Conservation (phyloP, 2,113 vertebrate genomes). For the Lycocorax pyrrhopterus region DNA sequence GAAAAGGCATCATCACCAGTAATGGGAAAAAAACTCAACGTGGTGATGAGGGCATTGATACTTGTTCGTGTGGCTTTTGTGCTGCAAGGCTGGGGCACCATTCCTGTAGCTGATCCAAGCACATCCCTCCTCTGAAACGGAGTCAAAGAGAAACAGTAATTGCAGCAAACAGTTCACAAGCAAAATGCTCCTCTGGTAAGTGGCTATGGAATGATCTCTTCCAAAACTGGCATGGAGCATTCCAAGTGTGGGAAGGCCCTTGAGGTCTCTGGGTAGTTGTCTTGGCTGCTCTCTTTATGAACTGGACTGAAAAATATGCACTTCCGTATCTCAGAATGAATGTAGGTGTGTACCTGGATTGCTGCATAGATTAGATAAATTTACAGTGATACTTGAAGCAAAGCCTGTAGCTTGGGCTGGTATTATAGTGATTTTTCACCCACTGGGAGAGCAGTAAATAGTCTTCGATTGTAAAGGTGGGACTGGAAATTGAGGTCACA, state of each 20-base stretch:
- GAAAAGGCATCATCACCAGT: no score
- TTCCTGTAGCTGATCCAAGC: background rate
- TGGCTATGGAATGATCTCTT: background rate
- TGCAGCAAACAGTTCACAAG: background rate
- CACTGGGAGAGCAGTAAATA: constrained; percentile 3
- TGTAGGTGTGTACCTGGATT: background rate
- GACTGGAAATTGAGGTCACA: constrained; percentile 44
- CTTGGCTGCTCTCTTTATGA: background rate
- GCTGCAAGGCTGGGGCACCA: background rate
- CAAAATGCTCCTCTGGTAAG: background rate
- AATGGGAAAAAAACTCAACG: background rate
- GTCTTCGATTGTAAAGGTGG: constrained; percentile 18
- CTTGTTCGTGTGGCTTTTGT: background rate
- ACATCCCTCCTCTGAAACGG: background rate
- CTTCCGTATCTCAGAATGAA: background rate
- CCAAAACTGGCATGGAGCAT: background rate
- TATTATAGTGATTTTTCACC: constrained; percentile 14
- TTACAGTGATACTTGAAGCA: background rate
- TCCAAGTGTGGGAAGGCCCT: background rate
- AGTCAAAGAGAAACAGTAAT: background rate
- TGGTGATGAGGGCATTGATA: background rate
- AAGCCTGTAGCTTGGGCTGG: background rate
- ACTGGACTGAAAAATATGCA: background rate
- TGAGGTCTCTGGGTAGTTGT: background rate
- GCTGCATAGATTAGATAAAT: constrained; percentile 1